Evolutionary conservation across 2,113 vertebrate species (phyloP), one percentile per base, ranked within the genome.

Genomic region (Cariama cristata): DNA sequence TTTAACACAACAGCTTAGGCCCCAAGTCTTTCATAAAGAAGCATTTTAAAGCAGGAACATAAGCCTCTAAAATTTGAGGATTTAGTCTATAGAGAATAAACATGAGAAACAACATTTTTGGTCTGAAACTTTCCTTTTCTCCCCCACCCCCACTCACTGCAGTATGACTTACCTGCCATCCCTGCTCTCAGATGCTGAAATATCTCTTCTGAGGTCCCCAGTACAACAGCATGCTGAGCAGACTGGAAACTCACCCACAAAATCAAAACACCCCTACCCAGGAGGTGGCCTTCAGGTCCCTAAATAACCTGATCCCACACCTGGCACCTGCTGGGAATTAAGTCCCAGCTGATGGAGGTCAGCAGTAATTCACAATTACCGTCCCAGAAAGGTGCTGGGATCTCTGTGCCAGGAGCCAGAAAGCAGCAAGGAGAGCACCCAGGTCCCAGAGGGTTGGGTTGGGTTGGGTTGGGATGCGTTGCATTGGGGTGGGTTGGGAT

Each of bases 151-250:
- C 1, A 2, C 22, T 68, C 23, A 35, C 44, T 76, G 15, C 33
- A 64, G 30, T 2, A 0, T 9, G 3, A 11, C n/a, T 88, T 73
- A 69, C 18, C 27, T 73, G 16, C 30, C 9, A 72, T 8, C 2
- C 18, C 23, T 27, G 35, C 27, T 72, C 28, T 56, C 4, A 1
- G 44, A 52, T 38, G 3, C 19, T 44, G 23, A 79, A 68, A 72
- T 8, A 26, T 1, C 2, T 33, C 55, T 58, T 64, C 21, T 11
- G 38, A 69, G 3, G 2, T 14, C 15, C 17, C 2, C 40, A 3
- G 3, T 9, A n/a, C n/a, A 76, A 7, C 4, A 59, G 13, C 40
- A 33, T 0, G 0, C 42, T 3, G 5, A 21, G 8, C 7, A 87
- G 5, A 20, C 20, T 4, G 5, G 5, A 63, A 62, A 16, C 6